A percentile compares a stretch with the other conserved stretches of the same genome.
Evolutionary conservation across 2,888 invertebrate genomes (phyloP).

Genomic region (Xanthia icteritia): DNA sequence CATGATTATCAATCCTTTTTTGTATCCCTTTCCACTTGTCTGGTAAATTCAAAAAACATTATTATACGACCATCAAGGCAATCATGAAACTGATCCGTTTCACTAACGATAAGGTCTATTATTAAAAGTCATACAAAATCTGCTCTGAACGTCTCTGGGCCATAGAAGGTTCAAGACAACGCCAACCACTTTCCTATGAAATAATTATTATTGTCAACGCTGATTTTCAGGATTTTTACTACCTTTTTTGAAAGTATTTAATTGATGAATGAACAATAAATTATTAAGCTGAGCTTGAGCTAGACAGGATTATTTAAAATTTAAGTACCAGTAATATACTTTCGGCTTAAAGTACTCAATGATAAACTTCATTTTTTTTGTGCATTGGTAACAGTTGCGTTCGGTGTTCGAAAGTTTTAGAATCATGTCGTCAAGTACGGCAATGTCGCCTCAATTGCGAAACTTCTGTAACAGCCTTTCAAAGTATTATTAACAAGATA

Average conservation of each 20-base stretch:
- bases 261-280: constrained; percentile 9
- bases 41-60: constrained; percentile 1
- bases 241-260: constrained; percentile 3
- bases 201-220: not conserved
- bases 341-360: constrained; percentile 22
- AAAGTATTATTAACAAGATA: constrained; percentile 9
- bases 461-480: constrained; percentile 13
- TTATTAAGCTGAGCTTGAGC: not conserved
- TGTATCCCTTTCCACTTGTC: not conserved
- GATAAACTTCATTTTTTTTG: not conserved
- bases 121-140: constrained; percentile 1
- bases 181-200: constrained; percentile 1
- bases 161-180: constrained; percentile 9
- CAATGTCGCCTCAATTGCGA: constrained; percentile 27
- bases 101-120: constrained; percentile 1
- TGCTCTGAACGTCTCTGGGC: not conserved
- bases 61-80: not conserved
- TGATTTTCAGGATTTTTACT: not conserved
- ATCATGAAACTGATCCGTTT: not conserved
- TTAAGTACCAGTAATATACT: constrained; percentile 3
- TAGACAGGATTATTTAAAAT: constrained; percentile 2
- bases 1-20: constrained; percentile 20
- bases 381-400: constrained; percentile 19
- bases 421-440: constrained; percentile 17
- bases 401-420: constrained; percentile 22